These are phyloP conservation scores for Conus ventricosus DNA, from an alignment of 1,140 invertebrate species.

Conservation along the genomic window DNA sequence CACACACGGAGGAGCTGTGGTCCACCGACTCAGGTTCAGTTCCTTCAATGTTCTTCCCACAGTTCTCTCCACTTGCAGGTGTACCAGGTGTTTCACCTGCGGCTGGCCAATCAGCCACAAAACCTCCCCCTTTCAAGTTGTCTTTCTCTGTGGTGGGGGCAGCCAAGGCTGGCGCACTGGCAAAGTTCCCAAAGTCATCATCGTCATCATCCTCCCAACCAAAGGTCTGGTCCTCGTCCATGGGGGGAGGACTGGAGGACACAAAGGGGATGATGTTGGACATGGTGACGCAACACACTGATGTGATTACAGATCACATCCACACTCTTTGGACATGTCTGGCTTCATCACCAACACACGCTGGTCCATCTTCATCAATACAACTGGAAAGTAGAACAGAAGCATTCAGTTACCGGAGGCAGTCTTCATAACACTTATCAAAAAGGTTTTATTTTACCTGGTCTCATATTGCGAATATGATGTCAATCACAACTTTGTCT, in stretches of 20 bases:
- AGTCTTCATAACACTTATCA: not conserved
- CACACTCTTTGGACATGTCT: not conserved
- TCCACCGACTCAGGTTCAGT: not conserved
- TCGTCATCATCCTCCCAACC: constrained; percentile 56
- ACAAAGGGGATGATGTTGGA: constrained; percentile 67
- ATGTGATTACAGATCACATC: not conserved
- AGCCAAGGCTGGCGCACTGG: constrained; percentile 45
- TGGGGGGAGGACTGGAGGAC: constrained; percentile 63
- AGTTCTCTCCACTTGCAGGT: not conserved
- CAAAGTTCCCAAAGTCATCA: constrained; percentile 67
- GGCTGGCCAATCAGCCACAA: constrained; percentile 36
- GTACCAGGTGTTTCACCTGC: not conserved
- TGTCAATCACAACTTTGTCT: too few relatives aligned
- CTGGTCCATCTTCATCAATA: not conserved
- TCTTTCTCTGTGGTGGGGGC: constrained; percentile 16
- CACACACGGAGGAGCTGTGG: not conserved
- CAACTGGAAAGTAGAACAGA: not conserved
- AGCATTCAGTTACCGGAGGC: not conserved
- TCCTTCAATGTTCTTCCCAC: not conserved
- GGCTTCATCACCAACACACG: not conserved
- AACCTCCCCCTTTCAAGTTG: not conserved
- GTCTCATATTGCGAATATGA: too few relatives aligned
- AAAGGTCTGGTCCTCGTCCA: constrained; percentile 52
- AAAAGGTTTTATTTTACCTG: too few relatives aligned
- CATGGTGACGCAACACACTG: constrained; percentile 42